These are phyloP conservation scores for Oscheius sp. DNA, from an alignment of 2,888 invertebrate genomes.

Conservation along the genomic window DNA sequence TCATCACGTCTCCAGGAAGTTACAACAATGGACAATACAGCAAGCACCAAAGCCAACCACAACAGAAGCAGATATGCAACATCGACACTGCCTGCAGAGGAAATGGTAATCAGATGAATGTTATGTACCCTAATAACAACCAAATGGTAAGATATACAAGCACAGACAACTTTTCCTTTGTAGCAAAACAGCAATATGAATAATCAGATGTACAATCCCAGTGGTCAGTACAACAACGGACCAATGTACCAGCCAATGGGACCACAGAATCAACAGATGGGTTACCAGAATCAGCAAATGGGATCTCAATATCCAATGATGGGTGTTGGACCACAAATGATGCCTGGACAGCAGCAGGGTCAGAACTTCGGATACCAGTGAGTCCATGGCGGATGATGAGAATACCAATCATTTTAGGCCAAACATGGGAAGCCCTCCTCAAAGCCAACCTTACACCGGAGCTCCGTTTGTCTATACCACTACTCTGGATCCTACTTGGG, in stretches of 20 bases:
- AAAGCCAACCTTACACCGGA: constrained; percentile 28
- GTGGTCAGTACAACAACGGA: not conserved
- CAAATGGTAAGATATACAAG: not conserved
- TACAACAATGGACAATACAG: constrained; percentile 26
- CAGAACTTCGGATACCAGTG: constrained; percentile 29
- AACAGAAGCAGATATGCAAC: constrained; percentile 23
- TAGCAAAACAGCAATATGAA: constrained; percentile 8
- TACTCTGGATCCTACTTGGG: constrained; percentile 15
- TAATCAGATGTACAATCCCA: not conserved
- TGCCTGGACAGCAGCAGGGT: constrained; percentile 1
- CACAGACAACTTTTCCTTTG: not conserved
- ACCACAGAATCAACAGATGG: constrained; percentile 13
- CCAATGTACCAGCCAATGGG: not conserved
- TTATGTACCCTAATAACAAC: constrained; percentile 6
- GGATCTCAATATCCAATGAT: not conserved
- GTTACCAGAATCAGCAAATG: not conserved
- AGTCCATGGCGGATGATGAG: not conserved
- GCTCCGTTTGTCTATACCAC: constrained; percentile 28
- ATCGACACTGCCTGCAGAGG: constrained; percentile 20
- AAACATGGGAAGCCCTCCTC: constrained; percentile 29
- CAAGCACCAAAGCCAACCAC: constrained; percentile 7
- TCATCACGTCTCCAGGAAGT: constrained; percentile 17
- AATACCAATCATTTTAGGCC: constrained; percentile 3
- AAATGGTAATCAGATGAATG: constrained; percentile 5
- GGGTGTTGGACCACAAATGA: not conserved